phyloP scores from a whole-genome alignment of 92 coral and sea anemone genomes.

The Epizoanthus illoricatus region DNA sequence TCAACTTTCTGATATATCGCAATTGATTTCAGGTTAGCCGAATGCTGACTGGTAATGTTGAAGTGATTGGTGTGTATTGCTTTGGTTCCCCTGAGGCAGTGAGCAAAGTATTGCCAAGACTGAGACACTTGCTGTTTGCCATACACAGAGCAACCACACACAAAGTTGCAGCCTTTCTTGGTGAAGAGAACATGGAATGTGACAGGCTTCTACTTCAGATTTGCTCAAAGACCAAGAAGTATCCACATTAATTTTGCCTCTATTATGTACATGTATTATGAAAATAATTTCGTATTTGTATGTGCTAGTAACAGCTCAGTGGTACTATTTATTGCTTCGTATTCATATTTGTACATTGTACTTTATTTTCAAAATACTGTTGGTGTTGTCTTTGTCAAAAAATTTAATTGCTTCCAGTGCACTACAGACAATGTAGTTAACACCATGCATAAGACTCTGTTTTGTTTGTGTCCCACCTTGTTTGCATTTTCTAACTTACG shows the following conservation, averaged over 20 bases:
- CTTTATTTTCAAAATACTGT: no score
- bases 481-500: no score
- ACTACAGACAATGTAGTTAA: no score
- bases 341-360: no score
- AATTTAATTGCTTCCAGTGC: no score
- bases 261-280: no score
- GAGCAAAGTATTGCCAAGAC: conserved; percentile 65
- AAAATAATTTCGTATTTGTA: background rate
- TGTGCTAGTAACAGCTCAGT: background rate
- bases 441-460: no score
- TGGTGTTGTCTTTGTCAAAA: no score
- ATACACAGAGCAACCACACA: conserved; percentile 69
- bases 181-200: conserved; percentile 38
- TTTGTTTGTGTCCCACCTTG: no score
- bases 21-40: conserved; percentile 64
- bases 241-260: conserved; percentile 30
- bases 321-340: no score
- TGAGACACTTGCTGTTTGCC: conserved; percentile 73
- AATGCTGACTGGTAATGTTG: conserved; percentile 89
- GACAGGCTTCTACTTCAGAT: conserved; percentile 83
- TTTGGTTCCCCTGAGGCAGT: conserved; percentile 90
- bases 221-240: conserved; percentile 94
- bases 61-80: conserved; percentile 82
- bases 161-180: conserved; percentile 67
- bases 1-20: background rate